A percentile compares a stretch with the other conserved stretches of the same genome.
phyloP scores from a whole-genome alignment of 92 coral and sea anemone genomes.

The Micromussa lordhowensis region DNA sequence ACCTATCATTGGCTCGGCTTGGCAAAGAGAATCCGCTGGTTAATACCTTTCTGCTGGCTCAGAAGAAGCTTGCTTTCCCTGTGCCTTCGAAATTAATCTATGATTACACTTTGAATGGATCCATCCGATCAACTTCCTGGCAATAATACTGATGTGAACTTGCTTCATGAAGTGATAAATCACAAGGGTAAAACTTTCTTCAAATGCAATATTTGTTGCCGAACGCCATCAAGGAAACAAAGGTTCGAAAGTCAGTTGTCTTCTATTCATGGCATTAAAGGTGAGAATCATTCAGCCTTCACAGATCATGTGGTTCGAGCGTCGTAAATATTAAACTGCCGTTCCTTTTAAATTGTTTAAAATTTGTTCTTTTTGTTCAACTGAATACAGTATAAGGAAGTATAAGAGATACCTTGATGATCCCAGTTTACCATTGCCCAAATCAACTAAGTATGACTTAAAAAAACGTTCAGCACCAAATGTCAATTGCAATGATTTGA shows the following conservation, averaged over 20 bases:
- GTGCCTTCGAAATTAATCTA: background rate
- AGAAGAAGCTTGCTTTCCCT: background rate
- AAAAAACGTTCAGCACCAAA: background rate
- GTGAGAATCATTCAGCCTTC: background rate
- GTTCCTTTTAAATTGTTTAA: background rate
- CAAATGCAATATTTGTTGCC: conserved; percentile 6
- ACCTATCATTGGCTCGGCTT: background rate
- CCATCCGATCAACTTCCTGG: background rate
- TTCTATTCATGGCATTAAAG: background rate
- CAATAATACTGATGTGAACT: background rate
- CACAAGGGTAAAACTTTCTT: background rate
- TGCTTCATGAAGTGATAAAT: background rate
- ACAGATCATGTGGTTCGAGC: background rate
- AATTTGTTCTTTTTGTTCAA: background rate
- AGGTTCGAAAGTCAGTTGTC: background rate
- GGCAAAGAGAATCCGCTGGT: background rate
- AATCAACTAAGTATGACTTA: background rate
- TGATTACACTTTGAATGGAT: background rate
- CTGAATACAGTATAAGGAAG: background rate
- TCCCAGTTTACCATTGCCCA: conserved; percentile 16
- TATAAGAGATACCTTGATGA: conserved; percentile 12
- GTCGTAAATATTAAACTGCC: background rate
- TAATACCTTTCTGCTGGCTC: background rate
- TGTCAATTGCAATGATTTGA: background rate
- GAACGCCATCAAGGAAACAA: background rate